phyloP scores from a whole-genome alignment of 1,140 invertebrate genomes.

The Meloidogyne floridensis region DNA sequence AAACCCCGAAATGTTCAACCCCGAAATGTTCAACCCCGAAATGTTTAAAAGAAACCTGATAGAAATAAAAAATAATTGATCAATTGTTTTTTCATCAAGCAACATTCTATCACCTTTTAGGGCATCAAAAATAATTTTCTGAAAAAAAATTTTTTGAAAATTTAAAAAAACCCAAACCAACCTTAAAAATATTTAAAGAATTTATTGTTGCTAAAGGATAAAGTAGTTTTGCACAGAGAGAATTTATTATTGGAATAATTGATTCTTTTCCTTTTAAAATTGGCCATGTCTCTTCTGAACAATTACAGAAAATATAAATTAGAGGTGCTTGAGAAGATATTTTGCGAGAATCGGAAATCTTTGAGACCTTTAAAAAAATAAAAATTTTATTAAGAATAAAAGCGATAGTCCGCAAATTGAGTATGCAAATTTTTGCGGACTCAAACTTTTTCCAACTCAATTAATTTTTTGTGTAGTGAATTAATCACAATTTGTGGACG shows the following conservation, averaged over 20 bases:
- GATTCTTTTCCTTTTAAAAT: constrained; percentile 31
- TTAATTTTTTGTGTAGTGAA: no score
- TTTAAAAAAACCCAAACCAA: constrained; percentile 15
- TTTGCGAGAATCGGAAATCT: constrained; percentile 24
- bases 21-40: no score
- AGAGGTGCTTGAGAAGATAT: constrained; percentile 25
- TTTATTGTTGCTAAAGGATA: constrained; percentile 26
- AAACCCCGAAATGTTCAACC: no score
- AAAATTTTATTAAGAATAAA: constrained; percentile 12
- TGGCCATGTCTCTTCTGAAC: constrained; percentile 34
- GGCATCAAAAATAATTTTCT: constrained; percentile 32
- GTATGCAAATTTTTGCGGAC: no score
- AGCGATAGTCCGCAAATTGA: not conserved
- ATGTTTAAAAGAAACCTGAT: constrained; percentile 22
- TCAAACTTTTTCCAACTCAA: no score
- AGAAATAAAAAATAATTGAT: constrained; percentile 28
- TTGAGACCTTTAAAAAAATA: constrained; percentile 29
- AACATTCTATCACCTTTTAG: constrained; percentile 29
- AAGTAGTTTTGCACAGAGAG: constrained; percentile 45
- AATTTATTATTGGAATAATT: constrained; percentile 44
- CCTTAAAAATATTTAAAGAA: constrained; percentile 27
- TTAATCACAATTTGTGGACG: no score
- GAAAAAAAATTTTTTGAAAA: constrained; percentile 7
- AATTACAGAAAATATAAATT: constrained; percentile 39
- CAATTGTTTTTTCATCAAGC: constrained; percentile 22